A percentile compares a stretch with the other conserved stretches of the same genome.
These are phyloP conservation scores for Mionectes macconnelli DNA, from an alignment of 2,113 vertebrate species.

Conservation along the genomic window DNA sequence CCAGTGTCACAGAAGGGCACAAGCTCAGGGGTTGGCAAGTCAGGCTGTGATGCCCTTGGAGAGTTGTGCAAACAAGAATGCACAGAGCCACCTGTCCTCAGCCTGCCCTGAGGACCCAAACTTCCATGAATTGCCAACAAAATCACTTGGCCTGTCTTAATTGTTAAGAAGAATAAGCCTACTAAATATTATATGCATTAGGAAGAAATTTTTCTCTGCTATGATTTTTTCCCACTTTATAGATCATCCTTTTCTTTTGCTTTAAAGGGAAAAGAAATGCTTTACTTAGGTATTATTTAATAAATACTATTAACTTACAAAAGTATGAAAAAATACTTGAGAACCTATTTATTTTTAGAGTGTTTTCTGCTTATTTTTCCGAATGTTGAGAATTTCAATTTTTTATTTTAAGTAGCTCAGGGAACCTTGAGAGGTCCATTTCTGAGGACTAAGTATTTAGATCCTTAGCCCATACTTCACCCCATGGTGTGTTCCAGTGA, in stretches of 20 bases:
- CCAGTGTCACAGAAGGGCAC: background rate
- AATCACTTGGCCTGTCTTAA: background rate
- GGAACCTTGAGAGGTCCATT: background rate
- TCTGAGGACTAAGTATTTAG: background rate
- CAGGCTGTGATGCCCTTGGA: background rate
- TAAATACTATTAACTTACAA: background rate
- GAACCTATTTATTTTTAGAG: slow-evolving; percentile 8
- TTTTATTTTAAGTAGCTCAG: slow-evolving; percentile 13
- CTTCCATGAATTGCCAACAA: background rate
- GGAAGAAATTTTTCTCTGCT: background rate
- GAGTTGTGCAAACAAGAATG: background rate
- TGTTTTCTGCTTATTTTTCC: slow-evolving; percentile 22
- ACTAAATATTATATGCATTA: background rate
- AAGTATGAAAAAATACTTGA: background rate
- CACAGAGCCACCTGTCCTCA: slow-evolving; percentile 17
- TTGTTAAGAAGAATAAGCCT: background rate
- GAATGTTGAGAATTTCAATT: background rate
- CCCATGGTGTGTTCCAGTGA: background rate
- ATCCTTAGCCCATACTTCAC: background rate
- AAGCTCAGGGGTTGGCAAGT: background rate
- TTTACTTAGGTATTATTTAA: background rate
- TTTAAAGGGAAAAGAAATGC: background rate
- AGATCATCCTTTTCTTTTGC: background rate
- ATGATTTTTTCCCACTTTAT: background rate
- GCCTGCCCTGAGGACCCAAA: background rate